A percentile compares a stretch with the other conserved stretches of the same genome.
Conservation (phyloP, 2,797 vertebrate genomes). For the Dryobates pubescens region DNA sequence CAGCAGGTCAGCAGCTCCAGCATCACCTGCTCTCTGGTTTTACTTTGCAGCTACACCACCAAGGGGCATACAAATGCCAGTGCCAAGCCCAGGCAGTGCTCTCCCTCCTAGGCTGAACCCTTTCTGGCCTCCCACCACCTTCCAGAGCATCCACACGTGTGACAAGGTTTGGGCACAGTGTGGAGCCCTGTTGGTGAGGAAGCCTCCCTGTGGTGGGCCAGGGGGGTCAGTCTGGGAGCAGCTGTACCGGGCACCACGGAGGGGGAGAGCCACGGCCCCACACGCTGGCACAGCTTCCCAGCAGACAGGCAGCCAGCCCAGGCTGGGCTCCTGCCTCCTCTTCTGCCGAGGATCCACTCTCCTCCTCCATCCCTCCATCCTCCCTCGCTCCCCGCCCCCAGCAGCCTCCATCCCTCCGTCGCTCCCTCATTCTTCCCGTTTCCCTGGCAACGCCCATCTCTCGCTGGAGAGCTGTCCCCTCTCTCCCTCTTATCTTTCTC, state of each 20-base stretch:
- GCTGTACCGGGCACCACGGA: rapidly evolving
- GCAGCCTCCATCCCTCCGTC: slow-evolving; percentile 67
- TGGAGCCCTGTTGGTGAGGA: background rate
- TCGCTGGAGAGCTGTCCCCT: slow-evolving; percentile 60
- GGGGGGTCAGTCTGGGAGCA: background rate
- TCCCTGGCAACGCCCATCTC: slow-evolving; percentile 82
- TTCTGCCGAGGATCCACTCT: background rate
- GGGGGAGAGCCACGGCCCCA: background rate
- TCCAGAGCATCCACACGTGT: background rate
- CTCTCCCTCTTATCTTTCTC: slow-evolving; percentile 71
- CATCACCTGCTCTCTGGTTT: background rate
- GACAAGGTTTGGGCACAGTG: background rate
- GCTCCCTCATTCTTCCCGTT: slow-evolving; percentile 76
- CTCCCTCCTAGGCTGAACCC: background rate
- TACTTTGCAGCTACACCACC: background rate
- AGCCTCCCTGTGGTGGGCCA: background rate
- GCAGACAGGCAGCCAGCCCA: background rate
- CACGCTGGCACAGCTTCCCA: rapidly evolving
- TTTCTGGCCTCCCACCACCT: background rate
- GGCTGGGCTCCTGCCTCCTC: background rate
- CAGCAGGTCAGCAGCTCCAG: background rate
- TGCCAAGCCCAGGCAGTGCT: background rate
- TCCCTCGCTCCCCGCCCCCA: slow-evolving; percentile 58
- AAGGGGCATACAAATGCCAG: background rate
- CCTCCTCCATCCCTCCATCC: slow-evolving; percentile 61